Base-by-base conservation (phyloP, 2,888 invertebrate genomes). In the Latrodectus hesperus region DNA sequence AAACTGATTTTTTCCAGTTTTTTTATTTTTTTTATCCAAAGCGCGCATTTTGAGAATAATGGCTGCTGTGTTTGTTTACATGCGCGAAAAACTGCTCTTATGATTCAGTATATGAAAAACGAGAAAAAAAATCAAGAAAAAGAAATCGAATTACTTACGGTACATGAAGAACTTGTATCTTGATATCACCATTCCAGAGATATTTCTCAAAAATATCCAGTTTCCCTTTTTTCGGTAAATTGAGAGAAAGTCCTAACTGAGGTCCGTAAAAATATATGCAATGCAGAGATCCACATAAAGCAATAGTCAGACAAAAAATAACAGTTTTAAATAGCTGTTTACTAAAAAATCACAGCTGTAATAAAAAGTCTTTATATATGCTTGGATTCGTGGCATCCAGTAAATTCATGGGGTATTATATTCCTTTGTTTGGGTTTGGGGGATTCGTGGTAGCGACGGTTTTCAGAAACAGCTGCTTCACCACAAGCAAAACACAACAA, bases 41-140 rank as follows among this genome's bases (percentile, higher is more conserved):
- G 67, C 86, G 86, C 81, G 81, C 65, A 81, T 55, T 49, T 65
- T 64, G 71, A 68, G 80, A 82, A 68, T 71, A 76, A 87, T 87
- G 86, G 86, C 86, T 84, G 86, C 77, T 81, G 65, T 75, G 86
- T 87, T 87, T 87, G 86, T 87, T 87, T 87, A 87, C 86, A 87
- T 87, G 86, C 70, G 77, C 53, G 71, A 65, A 72, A 51, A 72
- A 72, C 72, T 64, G 75, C 73, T 60, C 76, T 55, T 80, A 60
- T 22, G 52, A 51, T 38, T 11, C 16, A 16, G 8, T 49, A 17
- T 72, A 71, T 60, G 52, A 73, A 64, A 65, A 26, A 71, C 16
- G n/a, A 71, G 16, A 9, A 51, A 17, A 17, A 52, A 16, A n/a
- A n/a, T 9, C 16, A 65, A 9, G 22, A 53, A 17, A 68, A 38